Evolutionary conservation across 2,888 invertebrate genomes (phyloP), one percentile per base, ranked within the genome.

Genomic region (Xylocampa areola): DNA sequence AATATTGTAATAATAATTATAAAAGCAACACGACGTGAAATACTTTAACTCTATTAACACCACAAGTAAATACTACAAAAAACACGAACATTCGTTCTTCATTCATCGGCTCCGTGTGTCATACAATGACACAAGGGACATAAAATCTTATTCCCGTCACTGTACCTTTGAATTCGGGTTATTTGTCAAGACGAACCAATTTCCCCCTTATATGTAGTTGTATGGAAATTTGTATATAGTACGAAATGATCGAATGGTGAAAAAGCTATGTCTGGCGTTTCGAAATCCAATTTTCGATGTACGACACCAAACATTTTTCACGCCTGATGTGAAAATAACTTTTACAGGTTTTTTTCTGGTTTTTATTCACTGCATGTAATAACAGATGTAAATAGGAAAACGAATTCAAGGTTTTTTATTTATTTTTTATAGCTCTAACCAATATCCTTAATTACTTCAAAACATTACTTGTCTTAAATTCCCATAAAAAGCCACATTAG

Each of bases 141-240:
- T 60, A 14, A 52, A 76, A 63, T 70, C 41, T 35, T 51, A 58
- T 69, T 60, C 33, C 54, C 44, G 19, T 29, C 3, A 49, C 36
- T 19, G 36, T 51, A 37, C 43, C 54, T 57, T 60, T 62, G 62
- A 55, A 68, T 68, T 69, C 45, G 11, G 8, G 37, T 52, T 53
- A 77, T 67, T 70, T 71, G 71, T 73, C 61, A 70, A 45, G 43
- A 54, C 53, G 57, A 72, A 73, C 57, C 70, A 66, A 78, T 76
- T 66, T 64, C 45, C 50, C 33, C 39, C 53, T 50, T 17, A 57
- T 60, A n/a, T n/a, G n/a, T n/a, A 71, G 61, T 66, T 65, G 40
- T 60, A 60, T 59, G 60, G 53, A 44, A 67, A 70, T 66, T 57
- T 16, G 32, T 30, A n/a, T n/a, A n/a, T n/a, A n/a, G n/a, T n/a